A percentile compares a stretch with the other conserved stretches of the same genome.
phyloP scores from a whole-genome alignment of 1,140 invertebrate genomes.

The Diachasmimorpha longicaudata region DNA sequence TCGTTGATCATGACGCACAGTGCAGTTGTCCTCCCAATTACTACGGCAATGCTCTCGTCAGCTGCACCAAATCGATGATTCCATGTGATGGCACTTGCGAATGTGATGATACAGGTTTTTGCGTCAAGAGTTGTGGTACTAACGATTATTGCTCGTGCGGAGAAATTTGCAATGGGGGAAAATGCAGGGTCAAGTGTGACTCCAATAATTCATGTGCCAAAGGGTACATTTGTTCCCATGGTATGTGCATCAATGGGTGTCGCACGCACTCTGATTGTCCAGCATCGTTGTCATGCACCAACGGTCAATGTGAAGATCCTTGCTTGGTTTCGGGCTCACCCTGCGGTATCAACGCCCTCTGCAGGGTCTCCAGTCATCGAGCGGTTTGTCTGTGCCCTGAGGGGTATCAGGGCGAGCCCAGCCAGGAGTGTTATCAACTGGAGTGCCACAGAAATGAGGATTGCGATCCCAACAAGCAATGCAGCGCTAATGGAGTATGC shows the following conservation, averaged over 20 bases:
- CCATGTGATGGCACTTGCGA: slow-evolving; percentile 73
- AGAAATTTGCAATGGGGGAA: slow-evolving; percentile 69
- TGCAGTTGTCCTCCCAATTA: slow-evolving; percentile 83
- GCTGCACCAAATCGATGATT: slow-evolving; percentile 71
- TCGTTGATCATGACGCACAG: slow-evolving; percentile 81
- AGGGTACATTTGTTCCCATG: slow-evolving; percentile 71
- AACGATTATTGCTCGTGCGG: slow-evolving; percentile 79
- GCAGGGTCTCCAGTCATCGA: slow-evolving; percentile 76
- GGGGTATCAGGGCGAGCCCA: slow-evolving; percentile 81
- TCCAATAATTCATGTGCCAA: slow-evolving; percentile 57
- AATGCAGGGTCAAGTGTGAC: slow-evolving; percentile 71
- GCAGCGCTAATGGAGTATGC: slow-evolving; percentile 75
- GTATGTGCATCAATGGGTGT: slow-evolving; percentile 76
- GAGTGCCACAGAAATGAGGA: slow-evolving; percentile 80
- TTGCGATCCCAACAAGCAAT: slow-evolving; percentile 79
- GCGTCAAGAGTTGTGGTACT: slow-evolving; percentile 70
- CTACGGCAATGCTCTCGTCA: slow-evolving; percentile 79
- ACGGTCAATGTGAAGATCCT: slow-evolving; percentile 78
- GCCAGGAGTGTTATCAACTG: slow-evolving; percentile 73
- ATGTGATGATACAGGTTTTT: slow-evolving; percentile 81
- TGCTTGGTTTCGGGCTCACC: slow-evolving; percentile 70
- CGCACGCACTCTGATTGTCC: slow-evolving; percentile 80
- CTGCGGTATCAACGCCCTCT: slow-evolving; percentile 79
- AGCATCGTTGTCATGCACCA: slow-evolving; percentile 75
- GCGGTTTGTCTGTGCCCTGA: slow-evolving; percentile 86